Conservation (phyloP, 2,888 invertebrate genomes). For the Plebejus anna region DNA sequence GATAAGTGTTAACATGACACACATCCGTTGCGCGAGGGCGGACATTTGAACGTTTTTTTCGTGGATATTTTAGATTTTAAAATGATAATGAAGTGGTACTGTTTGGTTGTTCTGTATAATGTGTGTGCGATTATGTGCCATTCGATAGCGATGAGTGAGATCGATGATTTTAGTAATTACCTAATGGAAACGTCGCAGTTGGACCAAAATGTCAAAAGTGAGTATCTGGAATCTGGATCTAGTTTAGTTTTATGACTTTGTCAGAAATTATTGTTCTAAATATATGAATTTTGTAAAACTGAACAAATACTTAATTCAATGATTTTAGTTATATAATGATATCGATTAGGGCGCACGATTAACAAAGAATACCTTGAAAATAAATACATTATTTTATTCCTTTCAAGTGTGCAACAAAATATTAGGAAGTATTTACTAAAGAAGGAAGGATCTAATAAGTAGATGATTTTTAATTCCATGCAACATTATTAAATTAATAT, state of each 20-base stretch:
- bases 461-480: no score
- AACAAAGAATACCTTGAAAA: conserved; percentile 10
- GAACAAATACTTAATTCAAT: not conserved
- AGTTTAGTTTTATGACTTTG: not conserved
- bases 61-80: conserved; percentile 32
- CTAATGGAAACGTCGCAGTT: conserved; percentile 63
- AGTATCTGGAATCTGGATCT: conserved; percentile 42
- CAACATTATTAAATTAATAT: no score
- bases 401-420: not conserved
- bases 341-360: not conserved
- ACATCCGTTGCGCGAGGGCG: conserved; percentile 48
- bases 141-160: conserved; percentile 59
- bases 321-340: not conserved
- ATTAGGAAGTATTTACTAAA: no score
- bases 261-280: not conserved
- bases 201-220: conserved; percentile 69
- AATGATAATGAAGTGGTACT: conserved; percentile 51
- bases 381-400: not conserved
- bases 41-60: conserved; percentile 40
- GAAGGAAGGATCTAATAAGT: no score
- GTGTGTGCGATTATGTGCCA: conserved; percentile 58
- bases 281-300: not conserved
- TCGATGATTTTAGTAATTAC: conserved; percentile 68
- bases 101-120: conserved; percentile 51
- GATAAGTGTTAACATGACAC: conserved; percentile 58